phyloP scores from a whole-genome alignment of 2,797 vertebrate genomes.

The Aphelocoma californica region DNA sequence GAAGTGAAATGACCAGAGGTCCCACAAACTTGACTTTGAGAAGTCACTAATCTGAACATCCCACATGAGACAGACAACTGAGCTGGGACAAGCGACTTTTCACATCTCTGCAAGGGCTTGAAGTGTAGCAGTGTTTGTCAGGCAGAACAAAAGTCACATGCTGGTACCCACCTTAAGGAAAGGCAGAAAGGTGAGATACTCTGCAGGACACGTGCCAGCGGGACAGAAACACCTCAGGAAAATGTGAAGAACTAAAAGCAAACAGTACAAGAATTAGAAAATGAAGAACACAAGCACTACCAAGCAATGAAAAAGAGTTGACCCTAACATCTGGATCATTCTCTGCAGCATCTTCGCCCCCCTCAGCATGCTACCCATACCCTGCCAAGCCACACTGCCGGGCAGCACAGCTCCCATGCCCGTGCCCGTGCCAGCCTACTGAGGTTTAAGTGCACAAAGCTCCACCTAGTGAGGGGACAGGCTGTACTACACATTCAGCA shows the following conservation, averaged over 20 bases:
- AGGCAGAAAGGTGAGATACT: background rate
- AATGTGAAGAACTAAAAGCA: background rate
- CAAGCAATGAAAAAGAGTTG: background rate
- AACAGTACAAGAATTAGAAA: background rate
- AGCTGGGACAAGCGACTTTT: background rate
- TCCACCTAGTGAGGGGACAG: slow-evolving; percentile 14
- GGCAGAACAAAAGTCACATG: background rate
- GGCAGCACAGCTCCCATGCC: background rate
- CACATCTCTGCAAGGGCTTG: background rate
- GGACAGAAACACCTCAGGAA: background rate
- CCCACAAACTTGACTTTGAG: background rate
- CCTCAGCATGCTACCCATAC: background rate
- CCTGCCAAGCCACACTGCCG: background rate
- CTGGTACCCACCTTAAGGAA: background rate
- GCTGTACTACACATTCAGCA: background rate
- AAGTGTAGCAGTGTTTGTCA: background rate
- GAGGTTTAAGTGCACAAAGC: background rate
- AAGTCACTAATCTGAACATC: background rate
- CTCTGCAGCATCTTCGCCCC: background rate
- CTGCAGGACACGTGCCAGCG: background rate
- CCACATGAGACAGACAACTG: background rate
- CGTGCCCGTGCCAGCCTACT: accelerated
- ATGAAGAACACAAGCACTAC: background rate
- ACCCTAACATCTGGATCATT: background rate
- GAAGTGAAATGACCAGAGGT: background rate